Evolutionary conservation across 2,113 vertebrate species (phyloP).

Genomic region (Chaenogobius annularis): DNA sequence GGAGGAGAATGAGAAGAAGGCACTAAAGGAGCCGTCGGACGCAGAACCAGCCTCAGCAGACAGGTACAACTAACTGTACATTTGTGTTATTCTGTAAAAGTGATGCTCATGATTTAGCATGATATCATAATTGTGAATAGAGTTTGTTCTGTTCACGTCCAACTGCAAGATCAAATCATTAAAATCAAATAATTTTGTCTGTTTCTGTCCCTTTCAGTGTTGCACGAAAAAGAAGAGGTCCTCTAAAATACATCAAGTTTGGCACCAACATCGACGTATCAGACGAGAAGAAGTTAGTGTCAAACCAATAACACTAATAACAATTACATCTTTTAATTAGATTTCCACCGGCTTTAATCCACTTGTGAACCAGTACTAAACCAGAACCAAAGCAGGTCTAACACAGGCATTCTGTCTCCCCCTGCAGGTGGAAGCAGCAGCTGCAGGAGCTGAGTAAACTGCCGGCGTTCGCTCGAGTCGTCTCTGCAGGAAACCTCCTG

Average conservation of each 20-base stretch:
- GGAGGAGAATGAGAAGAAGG: slow-evolving; percentile 99
- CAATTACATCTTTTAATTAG: neutral
- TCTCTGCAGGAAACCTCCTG: slow-evolving; percentile 95
- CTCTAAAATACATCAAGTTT: slow-evolving; percentile 98
- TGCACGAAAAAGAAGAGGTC: slow-evolving; percentile 88
- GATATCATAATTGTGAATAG: too few relatives aligned
- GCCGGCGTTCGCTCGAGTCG: slow-evolving; percentile 94
- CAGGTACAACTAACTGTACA: slow-evolving; percentile 76
- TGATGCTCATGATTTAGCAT: neutral
- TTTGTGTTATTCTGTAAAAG: neutral
- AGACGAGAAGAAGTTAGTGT: slow-evolving; percentile 95
- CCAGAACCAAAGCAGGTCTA: neutral
- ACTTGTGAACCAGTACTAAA: neutral
- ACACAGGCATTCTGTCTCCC: neutral
- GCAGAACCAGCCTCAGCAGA: slow-evolving; percentile 92
- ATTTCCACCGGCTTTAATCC: neutral
- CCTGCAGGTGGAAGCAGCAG: slow-evolving; percentile 93
- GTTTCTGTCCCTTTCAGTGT: slow-evolving; percentile 70
- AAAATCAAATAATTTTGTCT: too few relatives aligned
- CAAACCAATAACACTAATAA: neutral
- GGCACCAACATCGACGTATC: slow-evolving; percentile 99
- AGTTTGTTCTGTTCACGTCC: too few relatives aligned
- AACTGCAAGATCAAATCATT: too few relatives aligned
- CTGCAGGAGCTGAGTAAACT: slow-evolving; percentile 98
- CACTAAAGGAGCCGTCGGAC: slow-evolving; percentile 90